Evolutionary conservation across 2,888 invertebrate species (phyloP), one percentile per base, ranked within the genome.

Genomic region (Torymus auratus): DNA sequence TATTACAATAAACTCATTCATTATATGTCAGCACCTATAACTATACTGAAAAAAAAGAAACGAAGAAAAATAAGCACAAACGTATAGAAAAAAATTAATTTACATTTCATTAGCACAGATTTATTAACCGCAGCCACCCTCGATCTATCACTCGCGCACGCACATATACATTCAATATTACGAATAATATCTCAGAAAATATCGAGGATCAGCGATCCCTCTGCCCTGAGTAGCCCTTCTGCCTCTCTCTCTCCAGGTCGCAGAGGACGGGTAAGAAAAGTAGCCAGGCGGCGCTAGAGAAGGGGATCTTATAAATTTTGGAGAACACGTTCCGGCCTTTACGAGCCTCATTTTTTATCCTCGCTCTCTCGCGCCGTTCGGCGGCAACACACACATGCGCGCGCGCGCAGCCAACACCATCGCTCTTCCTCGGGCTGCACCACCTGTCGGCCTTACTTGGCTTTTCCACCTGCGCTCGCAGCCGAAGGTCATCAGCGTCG

Each of bases 361-460:
- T 14, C 78, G 7, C 28, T 17, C 23, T 2, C 56, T 50, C 20
- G 28, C 28, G 28, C 28, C 62, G 56, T 50, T 61, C 17, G n/a
- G 52, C 23, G 11, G 62, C 4, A 28, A 28, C 28, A 28, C 28
- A 28, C 28, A 28, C 28, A 28, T 4, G 3, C 3, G 7, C 7
- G 28, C 28, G 7, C 7, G 28, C 3, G 3, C 28, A 28, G 28
- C 28, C 28, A 4, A 28, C 20, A 20, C 65, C 70, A 80, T 79
- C 74, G 69, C 23, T 79, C 74, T 79, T 74, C 56, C 80, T 72
- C 23, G 28, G 3, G 28, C 28, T 28, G 28, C 50, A 81, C 85
- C 86, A 86, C 86, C 86, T 86, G 86, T 85, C 87, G 83, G 85
- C 73, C 80, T 2, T 15, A 14, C 70, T 13, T 12, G 15, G n/a